Evolutionary conservation across 2,113 vertebrate species (phyloP).

Genomic region (Cacatua alba): DNA sequence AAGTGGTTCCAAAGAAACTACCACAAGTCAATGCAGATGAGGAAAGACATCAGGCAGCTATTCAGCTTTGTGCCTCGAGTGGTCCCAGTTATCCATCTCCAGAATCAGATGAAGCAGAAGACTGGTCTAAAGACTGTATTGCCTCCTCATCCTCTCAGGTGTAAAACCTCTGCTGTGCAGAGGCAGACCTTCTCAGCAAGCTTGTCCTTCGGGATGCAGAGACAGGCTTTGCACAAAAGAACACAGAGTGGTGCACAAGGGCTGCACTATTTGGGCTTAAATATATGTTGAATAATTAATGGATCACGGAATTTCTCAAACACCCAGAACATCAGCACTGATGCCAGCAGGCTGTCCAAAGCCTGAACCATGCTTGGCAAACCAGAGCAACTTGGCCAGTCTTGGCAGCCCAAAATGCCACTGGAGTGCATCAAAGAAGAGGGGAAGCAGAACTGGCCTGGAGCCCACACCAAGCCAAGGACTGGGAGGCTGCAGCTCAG

Average conservation of each 20-base stretch:
- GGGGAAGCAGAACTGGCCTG: neutral
- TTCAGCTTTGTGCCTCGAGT: neutral
- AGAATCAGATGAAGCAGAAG: neutral
- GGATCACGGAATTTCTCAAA: neutral
- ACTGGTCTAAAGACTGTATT: neutral
- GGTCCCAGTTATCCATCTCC: neutral
- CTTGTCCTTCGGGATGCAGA: neutral
- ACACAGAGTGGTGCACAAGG: neutral
- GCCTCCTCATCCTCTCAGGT: neutral
- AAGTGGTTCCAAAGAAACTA: neutral
- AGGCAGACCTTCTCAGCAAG: neutral
- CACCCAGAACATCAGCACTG: neutral
- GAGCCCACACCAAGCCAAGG: neutral
- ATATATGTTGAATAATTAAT: neutral
- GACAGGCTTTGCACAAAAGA: neutral
- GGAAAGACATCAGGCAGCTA: neutral
- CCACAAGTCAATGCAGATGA: neutral
- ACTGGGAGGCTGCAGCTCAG: neutral
- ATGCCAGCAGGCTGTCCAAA: neutral
- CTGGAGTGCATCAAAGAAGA: neutral
- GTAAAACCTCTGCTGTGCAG: neutral
- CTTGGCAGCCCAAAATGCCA: neutral
- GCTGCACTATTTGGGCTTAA: neutral
- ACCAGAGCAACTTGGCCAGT: neutral
- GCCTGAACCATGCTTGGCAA: neutral